Evolutionary conservation across 2,797 vertebrate genomes (phyloP), one percentile per base, ranked within the genome.

Genomic region (Schizopygopsis pylzovi): DNA sequence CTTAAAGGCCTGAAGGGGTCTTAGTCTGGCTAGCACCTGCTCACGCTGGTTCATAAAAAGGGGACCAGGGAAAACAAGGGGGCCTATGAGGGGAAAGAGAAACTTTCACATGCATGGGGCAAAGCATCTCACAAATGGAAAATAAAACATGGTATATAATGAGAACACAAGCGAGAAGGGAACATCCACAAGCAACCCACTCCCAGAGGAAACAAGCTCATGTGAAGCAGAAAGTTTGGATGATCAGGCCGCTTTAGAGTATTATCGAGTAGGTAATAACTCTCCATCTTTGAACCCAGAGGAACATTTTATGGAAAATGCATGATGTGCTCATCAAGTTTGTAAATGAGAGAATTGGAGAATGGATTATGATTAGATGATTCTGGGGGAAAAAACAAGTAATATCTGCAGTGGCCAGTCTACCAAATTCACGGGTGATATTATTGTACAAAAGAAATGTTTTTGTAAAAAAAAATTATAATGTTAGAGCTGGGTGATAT

Each of bases 11-110:
- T 98, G 97, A 97, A 98, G 97, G 97, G 97, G 96, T 98, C 98
- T 99, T 97, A 99, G 96, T 97, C 98, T 99, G 97, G 97, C 98
- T 98, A 99, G 97, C 95, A 97, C 97, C 97, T 99, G 98, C 96
- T 98, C 98, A 96, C 97, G 98, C 93, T 99, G 97, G 95, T 98
- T 98, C 97, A 99, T 97, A 96, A 99, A 98, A 97, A 98, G 97
- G 96, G 97, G 97, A 94, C 97, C 97, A 93, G 98, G 97, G 96
- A 98, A 98, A 97, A 98, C 97, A 98, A 98, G 95, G 95, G 98
- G 98, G 97, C 98, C 98, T 99, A 86, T 81, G 96, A 94, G 93
- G 96, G 97, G 97, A 99, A 97, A 99, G 96, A 99, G 95, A 96
- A 96, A 98, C 97, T 96, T 96, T 98, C 95, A 99, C 97, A 98